phyloP scores from a whole-genome alignment of 2,113 vertebrate genomes.

The Dasyurus viverrinus region DNA sequence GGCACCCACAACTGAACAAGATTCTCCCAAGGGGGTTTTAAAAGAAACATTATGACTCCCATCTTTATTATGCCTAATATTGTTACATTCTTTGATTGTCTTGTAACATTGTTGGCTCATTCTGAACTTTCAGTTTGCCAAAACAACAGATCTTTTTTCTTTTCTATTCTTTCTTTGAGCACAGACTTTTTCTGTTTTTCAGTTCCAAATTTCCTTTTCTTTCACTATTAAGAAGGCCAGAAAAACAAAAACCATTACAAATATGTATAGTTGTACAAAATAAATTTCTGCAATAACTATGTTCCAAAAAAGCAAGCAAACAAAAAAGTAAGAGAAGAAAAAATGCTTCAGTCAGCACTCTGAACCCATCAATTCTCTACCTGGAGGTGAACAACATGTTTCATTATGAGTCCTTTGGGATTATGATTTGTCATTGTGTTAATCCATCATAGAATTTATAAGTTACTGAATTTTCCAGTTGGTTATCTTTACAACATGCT shows the following conservation, averaged over 20 bases:
- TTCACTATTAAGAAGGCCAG: neutral
- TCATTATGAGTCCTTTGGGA: neutral
- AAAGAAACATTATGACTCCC: neutral
- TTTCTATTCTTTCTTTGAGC: neutral
- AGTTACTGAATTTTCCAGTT: neutral
- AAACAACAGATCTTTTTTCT: neutral
- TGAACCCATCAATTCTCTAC: neutral
- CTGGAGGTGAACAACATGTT: neutral
- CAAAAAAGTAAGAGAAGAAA: too few relatives aligned
- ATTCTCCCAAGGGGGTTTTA: neutral
- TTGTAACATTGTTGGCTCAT: neutral
- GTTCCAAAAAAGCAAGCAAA: neutral
- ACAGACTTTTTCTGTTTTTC: neutral
- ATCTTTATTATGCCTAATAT: neutral
- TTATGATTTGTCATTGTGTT: neutral
- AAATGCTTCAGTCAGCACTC: neutral
- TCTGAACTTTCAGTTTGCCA: neutral
- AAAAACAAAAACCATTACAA: neutral
- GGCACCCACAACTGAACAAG: neutral
- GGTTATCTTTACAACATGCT: neutral
- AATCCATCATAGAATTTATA: neutral
- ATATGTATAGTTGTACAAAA: neutral
- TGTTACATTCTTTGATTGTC: neutral
- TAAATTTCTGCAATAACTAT: neutral
- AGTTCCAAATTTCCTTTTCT: neutral